Evolutionary conservation across 2,888 invertebrate genomes (phyloP), one percentile per base, ranked within the genome.

Genomic region (Microctonus hyperodae): DNA sequence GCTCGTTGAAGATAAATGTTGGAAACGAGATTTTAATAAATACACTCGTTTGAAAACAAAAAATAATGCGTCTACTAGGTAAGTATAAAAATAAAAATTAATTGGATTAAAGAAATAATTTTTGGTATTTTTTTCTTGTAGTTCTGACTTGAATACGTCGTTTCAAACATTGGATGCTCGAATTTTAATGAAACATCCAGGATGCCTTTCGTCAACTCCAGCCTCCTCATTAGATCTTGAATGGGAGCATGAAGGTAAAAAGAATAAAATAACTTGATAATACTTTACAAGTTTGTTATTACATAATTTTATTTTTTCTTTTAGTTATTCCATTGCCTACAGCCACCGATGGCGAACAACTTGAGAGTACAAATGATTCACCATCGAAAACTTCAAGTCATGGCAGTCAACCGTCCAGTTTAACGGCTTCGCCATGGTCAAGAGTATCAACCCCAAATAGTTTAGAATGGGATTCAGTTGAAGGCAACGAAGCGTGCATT

Each of bases 181-280:
- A 75, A 87, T 85, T 70, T 82, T 87, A 51, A 76, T 86, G 55
- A 81, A 81, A 69, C 81, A 80, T 28, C 80, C 84, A 68, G 78
- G 82, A 58, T 81, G 75, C 75, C 79, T 80, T 73, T 85, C 86
- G 50, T 88, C 88, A 44, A 90, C 90, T 31, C 88, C 90, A 33
- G 88, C 87, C n/a, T 90, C 90, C 75, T 90, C 90, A 4, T 81
- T 91, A 65, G 91, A 91, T 77, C 84, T 91, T 65, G 91, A 91
- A 81, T 91, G 91, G 91, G 91, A 91, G 81, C 89, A 90, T 76
- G 91, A 91, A 84, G 86, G 81, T 81, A 69, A 60, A 53, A 51
- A 10, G 58, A 16, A 25, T 40, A 23, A 6, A 16, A 44, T 16
- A 7, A 44, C 4, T 7, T 6, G 7, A 44, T 16, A 44, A 16